phyloP scores from a whole-genome alignment of 2,113 vertebrate genomes.

The Burhinus oedicnemus region DNA sequence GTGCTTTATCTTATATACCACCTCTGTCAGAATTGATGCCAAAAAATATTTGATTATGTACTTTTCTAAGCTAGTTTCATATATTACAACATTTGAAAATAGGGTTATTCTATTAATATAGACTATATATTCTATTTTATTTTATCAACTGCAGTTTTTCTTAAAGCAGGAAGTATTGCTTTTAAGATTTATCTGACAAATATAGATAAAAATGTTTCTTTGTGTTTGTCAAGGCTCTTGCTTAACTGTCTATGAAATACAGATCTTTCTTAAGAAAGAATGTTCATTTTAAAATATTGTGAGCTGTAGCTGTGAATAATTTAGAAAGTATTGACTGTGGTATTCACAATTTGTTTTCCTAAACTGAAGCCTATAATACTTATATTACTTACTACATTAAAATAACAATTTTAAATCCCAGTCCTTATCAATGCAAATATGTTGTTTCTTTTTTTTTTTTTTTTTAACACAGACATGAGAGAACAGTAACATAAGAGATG shows the following conservation, averaged over 20 bases:
- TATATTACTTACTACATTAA: background rate
- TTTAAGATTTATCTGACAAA: background rate
- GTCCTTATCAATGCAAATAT: background rate
- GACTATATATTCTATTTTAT: background rate
- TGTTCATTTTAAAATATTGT: background rate
- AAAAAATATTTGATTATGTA: background rate
- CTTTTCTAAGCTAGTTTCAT: background rate
- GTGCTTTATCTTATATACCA: background rate
- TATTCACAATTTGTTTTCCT: background rate
- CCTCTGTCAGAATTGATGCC: background rate
- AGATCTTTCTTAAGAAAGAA: background rate
- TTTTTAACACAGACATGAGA: background rate
- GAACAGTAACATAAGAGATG: background rate
- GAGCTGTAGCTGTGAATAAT: background rate
- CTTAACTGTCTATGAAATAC: background rate
- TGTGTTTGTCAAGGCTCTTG: background rate
- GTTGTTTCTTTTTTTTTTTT: background rate
- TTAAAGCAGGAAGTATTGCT: background rate
- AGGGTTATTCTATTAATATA: background rate
- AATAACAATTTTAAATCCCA: background rate
- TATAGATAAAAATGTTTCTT: rapidly evolving
- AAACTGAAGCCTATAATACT: background rate
- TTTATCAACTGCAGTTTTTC: background rate
- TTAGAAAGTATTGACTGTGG: background rate
- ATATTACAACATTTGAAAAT: background rate